Conservation (phyloP, 2,113 vertebrate species). For the Thinocorus orbignyianus region DNA sequence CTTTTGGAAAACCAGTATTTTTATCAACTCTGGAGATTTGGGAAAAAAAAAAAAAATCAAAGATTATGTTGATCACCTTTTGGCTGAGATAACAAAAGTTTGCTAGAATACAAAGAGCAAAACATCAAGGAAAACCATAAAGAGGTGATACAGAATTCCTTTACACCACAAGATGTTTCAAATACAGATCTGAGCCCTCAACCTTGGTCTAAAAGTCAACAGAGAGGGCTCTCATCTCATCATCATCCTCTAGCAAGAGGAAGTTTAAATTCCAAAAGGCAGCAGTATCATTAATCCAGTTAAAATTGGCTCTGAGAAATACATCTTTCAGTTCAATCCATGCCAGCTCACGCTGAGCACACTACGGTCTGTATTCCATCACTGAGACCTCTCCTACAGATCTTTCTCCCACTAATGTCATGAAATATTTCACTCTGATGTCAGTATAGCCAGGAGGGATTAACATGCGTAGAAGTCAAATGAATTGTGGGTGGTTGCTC, state of each 20-base stretch:
- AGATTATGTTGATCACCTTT: slow-evolving; percentile 18
- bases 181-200: background rate
- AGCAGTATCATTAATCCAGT: background rate
- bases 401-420: too few relatives aligned
- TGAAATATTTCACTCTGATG: too few relatives aligned
- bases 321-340: background rate
- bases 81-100: background rate
- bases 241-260: background rate
- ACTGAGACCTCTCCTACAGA: background rate
- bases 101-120: slow-evolving; percentile 14
- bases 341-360: background rate
- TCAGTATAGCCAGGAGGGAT: background rate
- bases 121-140: slow-evolving; percentile 28
- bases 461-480: background rate
- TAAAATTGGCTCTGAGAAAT: background rate
- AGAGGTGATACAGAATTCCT: background rate
- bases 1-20: background rate
- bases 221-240: background rate
- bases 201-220: background rate
- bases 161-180: background rate
- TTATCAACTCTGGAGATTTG: background rate
- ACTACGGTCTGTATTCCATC: background rate
- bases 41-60: background rate
- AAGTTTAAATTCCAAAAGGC: background rate
- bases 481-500: background rate